Evolutionary conservation across 2,797 vertebrate genomes (phyloP).

Genomic region (Eupleurogrammus muticus): DNA sequence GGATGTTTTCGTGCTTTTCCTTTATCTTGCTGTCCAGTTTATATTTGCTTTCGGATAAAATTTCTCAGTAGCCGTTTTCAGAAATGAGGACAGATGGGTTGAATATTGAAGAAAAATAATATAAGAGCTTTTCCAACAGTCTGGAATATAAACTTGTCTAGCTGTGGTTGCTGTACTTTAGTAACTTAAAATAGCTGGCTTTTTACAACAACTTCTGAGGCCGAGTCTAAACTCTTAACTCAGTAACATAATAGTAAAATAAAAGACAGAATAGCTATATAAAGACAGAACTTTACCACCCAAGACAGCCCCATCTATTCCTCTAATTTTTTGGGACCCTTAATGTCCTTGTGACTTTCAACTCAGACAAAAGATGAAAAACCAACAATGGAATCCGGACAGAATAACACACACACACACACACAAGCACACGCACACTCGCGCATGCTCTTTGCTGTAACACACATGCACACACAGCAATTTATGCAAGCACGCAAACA

Average conservation of each 20-base stretch:
- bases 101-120: slow-evolving; percentile 74
- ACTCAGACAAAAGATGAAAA: slow-evolving; percentile 76
- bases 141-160: slow-evolving; percentile 75
- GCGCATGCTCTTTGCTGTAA: slow-evolving; percentile 3
- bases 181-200: slow-evolving; percentile 73
- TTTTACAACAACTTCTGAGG: slow-evolving; percentile 77
- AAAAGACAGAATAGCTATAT: slow-evolving; percentile 72
- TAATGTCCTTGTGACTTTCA: slow-evolving; percentile 78
- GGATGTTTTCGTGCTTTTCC: slow-evolving; percentile 77
- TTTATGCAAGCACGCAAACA: slow-evolving; percentile 58
- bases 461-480: slow-evolving; percentile 17
- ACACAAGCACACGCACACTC: slow-evolving; percentile 13
- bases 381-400: slow-evolving; percentile 56
- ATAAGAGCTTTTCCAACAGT: slow-evolving; percentile 66
- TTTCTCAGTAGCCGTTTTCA: slow-evolving; percentile 71
- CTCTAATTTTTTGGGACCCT: slow-evolving; percentile 75
- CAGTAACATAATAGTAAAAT: slow-evolving; percentile 56
- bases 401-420: slow-evolving; percentile 54
- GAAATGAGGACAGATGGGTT: slow-evolving; percentile 79
- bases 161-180: slow-evolving; percentile 73
- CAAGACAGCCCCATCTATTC: slow-evolving; percentile 70
- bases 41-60: slow-evolving; percentile 80
- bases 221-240: slow-evolving; percentile 64
- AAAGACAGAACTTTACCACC: slow-evolving; percentile 72
- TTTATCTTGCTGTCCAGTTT: slow-evolving; percentile 84